These are phyloP conservation scores for Leptocoma aspasia DNA, from an alignment of 2,113 vertebrate species.

Conservation along the genomic window DNA sequence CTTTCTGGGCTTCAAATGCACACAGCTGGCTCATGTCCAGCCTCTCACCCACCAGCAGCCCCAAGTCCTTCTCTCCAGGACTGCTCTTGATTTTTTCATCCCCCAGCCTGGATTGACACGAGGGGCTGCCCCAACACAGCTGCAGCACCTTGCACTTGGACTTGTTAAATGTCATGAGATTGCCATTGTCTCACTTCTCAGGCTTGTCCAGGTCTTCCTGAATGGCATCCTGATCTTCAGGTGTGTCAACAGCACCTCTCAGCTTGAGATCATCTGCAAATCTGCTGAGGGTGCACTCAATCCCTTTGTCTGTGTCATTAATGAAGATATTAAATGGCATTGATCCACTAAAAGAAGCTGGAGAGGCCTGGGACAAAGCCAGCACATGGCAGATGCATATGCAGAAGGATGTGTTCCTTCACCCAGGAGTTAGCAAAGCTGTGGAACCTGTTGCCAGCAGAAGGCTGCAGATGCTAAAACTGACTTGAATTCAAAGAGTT, in stretches of 20 bases:
- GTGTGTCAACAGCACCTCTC: fast-evolving
- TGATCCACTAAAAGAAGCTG: not conserved
- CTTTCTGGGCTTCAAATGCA: not conserved
- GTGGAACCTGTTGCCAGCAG: not conserved
- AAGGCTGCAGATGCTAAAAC: not conserved
- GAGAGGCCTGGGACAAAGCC: not conserved
- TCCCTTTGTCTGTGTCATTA: not conserved
- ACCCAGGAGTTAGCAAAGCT: not conserved
- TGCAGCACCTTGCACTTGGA: not conserved
- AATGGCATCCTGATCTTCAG: not conserved
- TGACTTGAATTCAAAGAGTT: not conserved
- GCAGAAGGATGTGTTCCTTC: not conserved
- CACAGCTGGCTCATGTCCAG: not conserved
- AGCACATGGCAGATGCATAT: not conserved
- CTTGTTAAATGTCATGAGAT: not conserved
- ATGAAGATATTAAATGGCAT: too few relatives aligned
- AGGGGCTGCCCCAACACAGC: not conserved
- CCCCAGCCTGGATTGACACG: fast-evolving
- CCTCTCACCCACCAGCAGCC: not conserved
- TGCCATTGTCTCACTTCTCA: not conserved
- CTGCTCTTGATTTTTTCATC: not conserved
- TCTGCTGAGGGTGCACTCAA: not conserved
- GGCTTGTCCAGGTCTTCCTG: not conserved
- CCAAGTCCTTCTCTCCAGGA: not conserved
- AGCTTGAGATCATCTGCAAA: not conserved